Evolutionary conservation across 2,888 invertebrate species (phyloP).

Genomic region (Lithosia quadra): DNA sequence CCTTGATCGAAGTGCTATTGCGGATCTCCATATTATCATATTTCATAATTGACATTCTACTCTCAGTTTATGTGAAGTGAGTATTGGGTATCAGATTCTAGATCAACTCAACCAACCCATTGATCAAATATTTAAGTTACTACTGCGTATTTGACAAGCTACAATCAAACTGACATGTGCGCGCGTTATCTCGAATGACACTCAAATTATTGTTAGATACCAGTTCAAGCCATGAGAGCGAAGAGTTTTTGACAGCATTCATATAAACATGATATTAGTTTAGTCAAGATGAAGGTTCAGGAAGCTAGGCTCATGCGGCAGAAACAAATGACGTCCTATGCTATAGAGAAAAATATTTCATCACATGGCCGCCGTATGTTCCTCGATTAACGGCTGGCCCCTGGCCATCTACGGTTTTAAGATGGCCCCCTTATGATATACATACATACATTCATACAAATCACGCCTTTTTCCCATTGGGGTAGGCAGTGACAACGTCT

Average conservation of each 20-base stretch:
- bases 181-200: slow-evolving; percentile 66
- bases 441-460: too few species aligned
- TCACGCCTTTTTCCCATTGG: too few species aligned
- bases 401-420: too few species aligned
- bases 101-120: slow-evolving; percentile 16
- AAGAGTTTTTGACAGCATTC: slow-evolving; percentile 23
- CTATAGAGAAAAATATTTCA: too few species aligned
- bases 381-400: too few species aligned
- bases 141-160: slow-evolving; percentile 60
- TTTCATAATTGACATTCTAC: neutral
- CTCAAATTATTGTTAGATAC: slow-evolving; percentile 63
- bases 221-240: slow-evolving; percentile 24
- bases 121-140: slow-evolving; percentile 62
- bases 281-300: neutral
- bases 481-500: too few species aligned
- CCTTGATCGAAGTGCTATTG: too few species aligned
- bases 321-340: too few species aligned
- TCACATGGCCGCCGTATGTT: too few species aligned
- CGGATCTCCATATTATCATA: too few species aligned
- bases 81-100: slow-evolving; percentile 17
- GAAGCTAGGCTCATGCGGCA: neutral
- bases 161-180: slow-evolving; percentile 66
- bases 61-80: slow-evolving; percentile 8
- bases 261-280: neutral
- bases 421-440: too few species aligned